Conservation (phyloP, 2,797 vertebrate genomes). For the Crenichthys baileyi region DNA sequence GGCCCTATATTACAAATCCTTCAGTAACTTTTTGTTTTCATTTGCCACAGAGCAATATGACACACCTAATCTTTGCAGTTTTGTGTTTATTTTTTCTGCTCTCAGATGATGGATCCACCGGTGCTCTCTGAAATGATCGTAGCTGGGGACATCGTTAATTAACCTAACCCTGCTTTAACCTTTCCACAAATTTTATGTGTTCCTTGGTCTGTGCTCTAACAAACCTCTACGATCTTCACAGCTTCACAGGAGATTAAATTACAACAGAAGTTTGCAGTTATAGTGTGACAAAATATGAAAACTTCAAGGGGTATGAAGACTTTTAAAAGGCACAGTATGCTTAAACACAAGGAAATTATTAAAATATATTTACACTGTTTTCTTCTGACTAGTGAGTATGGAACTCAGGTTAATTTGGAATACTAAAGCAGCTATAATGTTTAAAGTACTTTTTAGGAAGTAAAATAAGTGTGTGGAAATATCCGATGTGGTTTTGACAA, state of each 20-base stretch:
- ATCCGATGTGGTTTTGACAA: neutral
- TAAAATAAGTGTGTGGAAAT: neutral
- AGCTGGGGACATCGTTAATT: neutral
- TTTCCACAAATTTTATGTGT: neutral
- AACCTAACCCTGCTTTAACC: neutral
- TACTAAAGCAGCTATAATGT: neutral
- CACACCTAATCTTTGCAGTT: slow-evolving; percentile 8
- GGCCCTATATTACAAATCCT: neutral
- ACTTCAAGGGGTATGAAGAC: neutral
- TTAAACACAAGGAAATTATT: no score
- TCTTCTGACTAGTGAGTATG: neutral
- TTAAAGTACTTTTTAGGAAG: neutral
- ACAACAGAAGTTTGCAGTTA: no score
- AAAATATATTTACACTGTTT: neutral
- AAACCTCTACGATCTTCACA: neutral
- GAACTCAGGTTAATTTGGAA: neutral
- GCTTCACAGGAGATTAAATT: no score
- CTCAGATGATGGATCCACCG: neutral
- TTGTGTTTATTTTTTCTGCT: neutral
- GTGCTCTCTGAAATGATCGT: neutral
- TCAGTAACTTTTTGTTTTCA: neutral
- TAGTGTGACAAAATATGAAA: neutral
- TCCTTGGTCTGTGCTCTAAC: neutral
- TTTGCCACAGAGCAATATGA: slow-evolving; percentile 8
- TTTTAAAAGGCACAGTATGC: neutral